Conservation (phyloP, 2,888 invertebrate genomes). For the Panzeria rudis region DNA sequence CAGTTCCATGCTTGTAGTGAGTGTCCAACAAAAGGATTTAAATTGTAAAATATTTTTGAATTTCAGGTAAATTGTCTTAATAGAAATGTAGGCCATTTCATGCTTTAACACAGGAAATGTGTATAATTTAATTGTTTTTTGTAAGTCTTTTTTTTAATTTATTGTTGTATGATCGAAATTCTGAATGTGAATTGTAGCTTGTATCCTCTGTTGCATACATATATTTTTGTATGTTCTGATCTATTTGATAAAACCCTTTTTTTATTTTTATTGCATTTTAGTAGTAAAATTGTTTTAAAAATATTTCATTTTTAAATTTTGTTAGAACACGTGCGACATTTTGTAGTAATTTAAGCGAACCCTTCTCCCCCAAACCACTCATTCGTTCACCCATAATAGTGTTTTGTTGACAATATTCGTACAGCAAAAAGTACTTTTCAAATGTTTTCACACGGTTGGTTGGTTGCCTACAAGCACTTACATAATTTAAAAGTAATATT, state of each 20-base stretch:
- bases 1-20: neutral
- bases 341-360: slow-evolving; percentile 31
- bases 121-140: slow-evolving; percentile 44
- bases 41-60: neutral
- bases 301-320: neutral
- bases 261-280: slow-evolving; percentile 24
- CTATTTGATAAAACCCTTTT: slow-evolving; percentile 54
- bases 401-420: slow-evolving; percentile 30
- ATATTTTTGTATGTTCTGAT: slow-evolving; percentile 8
- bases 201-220: slow-evolving; percentile 53
- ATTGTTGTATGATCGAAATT: slow-evolving; percentile 33
- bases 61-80: slow-evolving; percentile 21
- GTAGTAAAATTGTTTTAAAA: neutral
- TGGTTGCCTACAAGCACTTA: slow-evolving; percentile 49
- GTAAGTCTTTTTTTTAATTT: slow-evolving; percentile 11
- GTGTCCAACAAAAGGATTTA: neutral
- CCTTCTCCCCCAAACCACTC: slow-evolving; percentile 13
- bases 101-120: slow-evolving; percentile 57
- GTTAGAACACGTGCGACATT: slow-evolving; percentile 70
- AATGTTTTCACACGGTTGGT: slow-evolving; percentile 68
- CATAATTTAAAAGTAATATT: slow-evolving; percentile 46
- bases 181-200: slow-evolving; percentile 62
- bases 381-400: slow-evolving; percentile 17
- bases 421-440: slow-evolving; percentile 32
- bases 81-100: slow-evolving; percentile 53